Base-by-base conservation (phyloP, 2,888 invertebrate genomes). In the Caenorhabditis doughertyi region DNA sequence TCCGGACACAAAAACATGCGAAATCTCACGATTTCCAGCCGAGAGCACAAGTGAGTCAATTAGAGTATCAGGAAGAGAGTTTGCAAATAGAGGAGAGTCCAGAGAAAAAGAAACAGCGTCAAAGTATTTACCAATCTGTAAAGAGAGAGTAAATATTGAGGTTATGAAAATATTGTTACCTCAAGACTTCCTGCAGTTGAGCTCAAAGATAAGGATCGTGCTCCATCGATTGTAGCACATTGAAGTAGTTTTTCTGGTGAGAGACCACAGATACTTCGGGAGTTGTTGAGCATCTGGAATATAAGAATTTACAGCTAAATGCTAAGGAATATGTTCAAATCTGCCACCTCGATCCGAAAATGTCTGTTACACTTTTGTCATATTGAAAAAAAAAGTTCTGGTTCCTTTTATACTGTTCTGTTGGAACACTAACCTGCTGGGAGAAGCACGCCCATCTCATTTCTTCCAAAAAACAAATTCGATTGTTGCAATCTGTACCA, bases 401-500 rank as follows among this genome's bases (percentile, higher is more conserved):
- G n/a, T n/a, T n/a, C n/a, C n/a, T n/a, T n/a, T n/a, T n/a, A n/a
- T n/a, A n/a, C n/a, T 32, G 5, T 32, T 32, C 39, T 39, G 7
- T 39, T 16, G 2, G 16, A 39, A 39, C 9, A 9, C 18, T 8
- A 53, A 91, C 90, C 84, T 91, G 90, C 74, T 91, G 91, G 11
- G 89, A 84, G 67, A 89, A 91, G 23, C 89, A 87, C 23, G 90
- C 85, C 91, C 90, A 91, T 72, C 91, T 76, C 89, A 91, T 88
- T 58, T 91, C 91, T 62, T 91, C 91, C 18, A 90, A 39, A 51
- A 91, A 87, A 18, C 87, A 84, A 29, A 91, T 86, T 51, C 91
- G 84, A 58, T 91, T 90, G 51, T 91, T 91, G 81, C 91, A 91
- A 70, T 91, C 91, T 0, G 91, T 89, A 13, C 91, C 91, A n/a